Evolutionary conservation across 2,888 invertebrate species (phyloP).

Genomic region (Aleiodes testaceus): DNA sequence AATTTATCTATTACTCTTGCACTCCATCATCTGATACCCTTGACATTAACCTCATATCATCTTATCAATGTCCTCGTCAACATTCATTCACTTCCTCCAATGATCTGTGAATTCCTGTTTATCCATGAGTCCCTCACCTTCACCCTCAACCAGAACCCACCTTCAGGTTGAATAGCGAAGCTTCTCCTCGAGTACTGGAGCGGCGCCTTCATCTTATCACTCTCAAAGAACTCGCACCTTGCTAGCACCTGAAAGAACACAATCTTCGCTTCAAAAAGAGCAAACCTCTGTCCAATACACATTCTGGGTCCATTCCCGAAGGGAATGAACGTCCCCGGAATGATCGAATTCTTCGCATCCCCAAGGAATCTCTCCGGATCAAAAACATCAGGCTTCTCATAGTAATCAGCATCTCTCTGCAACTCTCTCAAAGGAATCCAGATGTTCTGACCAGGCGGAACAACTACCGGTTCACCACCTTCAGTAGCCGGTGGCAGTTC

Average conservation of each 20-base stretch:
- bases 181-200: constrained; percentile 44
- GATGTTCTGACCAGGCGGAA: constrained; percentile 64
- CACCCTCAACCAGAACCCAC: constrained; percentile 55
- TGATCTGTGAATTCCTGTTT: too few species aligned
- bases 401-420: constrained; percentile 72
- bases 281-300: constrained; percentile 67
- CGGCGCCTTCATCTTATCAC: constrained; percentile 52
- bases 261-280: constrained; percentile 53
- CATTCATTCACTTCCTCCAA: too few species aligned
- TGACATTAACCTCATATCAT: too few species aligned
- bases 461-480: constrained; percentile 49
- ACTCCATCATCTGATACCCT: too few species aligned
- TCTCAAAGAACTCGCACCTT: constrained; percentile 49
- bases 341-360: constrained; percentile 67
- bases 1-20: too few species aligned
- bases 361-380: constrained; percentile 73
- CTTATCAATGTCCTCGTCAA: too few species aligned
- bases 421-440: constrained; percentile 68
- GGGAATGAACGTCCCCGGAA: constrained; percentile 52
- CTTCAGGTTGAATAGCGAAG: constrained; percentile 44
- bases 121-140: too few species aligned
- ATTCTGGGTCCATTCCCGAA: constrained; percentile 70
- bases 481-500: constrained; percentile 68
- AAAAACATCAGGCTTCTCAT: constrained; percentile 72
- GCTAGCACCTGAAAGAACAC: constrained; percentile 55